These are phyloP conservation scores for Pseudoips prasinana DNA, from an alignment of 2,888 invertebrate genomes.

Conservation along the genomic window DNA sequence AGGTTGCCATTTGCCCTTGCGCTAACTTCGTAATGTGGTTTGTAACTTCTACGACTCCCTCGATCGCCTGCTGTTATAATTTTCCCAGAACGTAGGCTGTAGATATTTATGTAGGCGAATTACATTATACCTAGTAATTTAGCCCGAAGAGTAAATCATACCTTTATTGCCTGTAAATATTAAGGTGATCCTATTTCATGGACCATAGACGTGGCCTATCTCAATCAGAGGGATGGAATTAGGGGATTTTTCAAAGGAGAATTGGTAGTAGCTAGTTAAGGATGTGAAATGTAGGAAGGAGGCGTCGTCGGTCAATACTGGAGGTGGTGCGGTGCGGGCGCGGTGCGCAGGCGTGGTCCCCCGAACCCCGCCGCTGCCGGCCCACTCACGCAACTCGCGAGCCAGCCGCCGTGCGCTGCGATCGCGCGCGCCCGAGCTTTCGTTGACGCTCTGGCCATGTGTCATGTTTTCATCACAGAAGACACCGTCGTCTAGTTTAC, in stretches of 20 bases:
- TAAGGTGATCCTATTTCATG: conserved; percentile 42
- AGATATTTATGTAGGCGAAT: conserved; percentile 7
- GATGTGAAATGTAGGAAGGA: conserved; percentile 79
- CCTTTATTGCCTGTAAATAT: conserved; percentile 34
- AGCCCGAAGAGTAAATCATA: conserved; percentile 15
- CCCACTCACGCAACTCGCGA: conserved; percentile 77
- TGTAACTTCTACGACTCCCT: conserved; percentile 11
- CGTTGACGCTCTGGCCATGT: conserved; percentile 66
- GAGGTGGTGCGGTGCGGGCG: conserved; percentile 74
- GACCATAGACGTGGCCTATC: conserved; percentile 65
- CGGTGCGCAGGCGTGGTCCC: conserved; percentile 72
- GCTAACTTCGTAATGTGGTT: conserved; percentile 12
- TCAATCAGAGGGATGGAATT: conserved; percentile 67
- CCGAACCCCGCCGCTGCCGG: conserved; percentile 51
- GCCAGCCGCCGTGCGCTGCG: conserved; percentile 75
- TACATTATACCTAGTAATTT: conserved; percentile 8
- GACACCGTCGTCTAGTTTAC: conserved; percentile 55
- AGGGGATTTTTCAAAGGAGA: conserved; percentile 76
- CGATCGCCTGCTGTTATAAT: conserved; percentile 13
- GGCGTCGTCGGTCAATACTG: conserved; percentile 82
- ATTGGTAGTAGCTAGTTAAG: conserved; percentile 77
- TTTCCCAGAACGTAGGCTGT: conserved; percentile 2
- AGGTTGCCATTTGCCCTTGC: conserved; percentile 8
- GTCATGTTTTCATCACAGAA: conserved; percentile 77
- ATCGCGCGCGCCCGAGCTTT: conserved; percentile 67